A percentile compares a stretch with the other conserved stretches of the same genome.
Evolutionary conservation across 23 tunicate genomes (phyloP).

Genomic region (Diplosoma virens): DNA sequence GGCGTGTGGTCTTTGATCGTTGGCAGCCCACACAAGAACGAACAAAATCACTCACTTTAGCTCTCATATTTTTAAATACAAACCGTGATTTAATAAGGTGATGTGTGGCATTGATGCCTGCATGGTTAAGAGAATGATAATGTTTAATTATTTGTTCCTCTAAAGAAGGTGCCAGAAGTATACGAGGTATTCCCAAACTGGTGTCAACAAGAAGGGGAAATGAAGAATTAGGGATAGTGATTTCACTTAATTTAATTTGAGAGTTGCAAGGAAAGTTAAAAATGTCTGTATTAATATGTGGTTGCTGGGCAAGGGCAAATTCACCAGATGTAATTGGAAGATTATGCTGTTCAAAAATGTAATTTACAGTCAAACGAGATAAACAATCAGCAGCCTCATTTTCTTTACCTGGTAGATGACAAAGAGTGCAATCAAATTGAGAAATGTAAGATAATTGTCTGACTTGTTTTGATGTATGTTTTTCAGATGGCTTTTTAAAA

Average conservation of each 20-base stretch:
- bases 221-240: background rate
- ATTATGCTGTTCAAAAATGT: background rate
- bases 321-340: background rate
- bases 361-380: background rate
- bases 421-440: background rate
- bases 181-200: background rate
- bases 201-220: background rate
- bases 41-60: background rate
- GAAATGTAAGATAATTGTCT: background rate
- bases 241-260: background rate
- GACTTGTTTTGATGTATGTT: background rate
- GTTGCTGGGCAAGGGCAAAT: background rate
- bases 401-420: background rate
- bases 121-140: background rate
- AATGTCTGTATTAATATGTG: background rate
- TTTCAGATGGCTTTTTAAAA: conserved; percentile 3
- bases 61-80: background rate
- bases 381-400: conserved; percentile 16
- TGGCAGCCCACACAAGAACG: background rate
- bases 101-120: background rate
- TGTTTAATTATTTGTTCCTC: background rate
- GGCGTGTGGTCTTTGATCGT: background rate
- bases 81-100: background rate
- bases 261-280: background rate
- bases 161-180: background rate